phyloP scores from a whole-genome alignment of 2,888 invertebrate species.

The Temnothorax unifasciatus region DNA sequence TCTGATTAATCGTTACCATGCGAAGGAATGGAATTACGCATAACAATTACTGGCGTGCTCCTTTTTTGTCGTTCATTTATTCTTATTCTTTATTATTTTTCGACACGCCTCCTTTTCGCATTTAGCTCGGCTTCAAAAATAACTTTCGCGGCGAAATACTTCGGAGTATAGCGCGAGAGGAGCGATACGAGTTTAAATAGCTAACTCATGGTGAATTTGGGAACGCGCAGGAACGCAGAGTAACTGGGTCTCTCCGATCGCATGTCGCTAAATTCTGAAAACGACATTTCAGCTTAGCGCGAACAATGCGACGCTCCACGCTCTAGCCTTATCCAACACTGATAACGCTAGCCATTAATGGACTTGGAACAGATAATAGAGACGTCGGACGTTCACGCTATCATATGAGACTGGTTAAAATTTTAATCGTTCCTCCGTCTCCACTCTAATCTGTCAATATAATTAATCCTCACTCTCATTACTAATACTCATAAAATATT shows the following conservation, averaged over 20 bases:
- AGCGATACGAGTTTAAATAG: conserved; percentile 1
- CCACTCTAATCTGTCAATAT: neutral
- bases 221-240: conserved; percentile 12
- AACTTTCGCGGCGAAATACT: neutral
- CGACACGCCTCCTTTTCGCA: neutral
- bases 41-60: conserved; percentile 26
- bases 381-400: neutral
- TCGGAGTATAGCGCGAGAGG: neutral
- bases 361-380: conserved; percentile 1
- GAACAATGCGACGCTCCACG: conserved; percentile 21
- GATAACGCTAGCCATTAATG: conserved; percentile 40
- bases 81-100: conserved; percentile 37
- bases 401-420: neutral
- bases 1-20: conserved; percentile 9
- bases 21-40: conserved; percentile 28
- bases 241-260: conserved; percentile 37
- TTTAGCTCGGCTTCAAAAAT: conserved; percentile 7
- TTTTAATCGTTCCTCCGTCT: neutral
- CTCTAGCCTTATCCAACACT: neutral
- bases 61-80: conserved; percentile 8
- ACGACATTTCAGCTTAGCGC: conserved; percentile 27
- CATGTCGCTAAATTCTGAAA: conserved; percentile 40
- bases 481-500: neutral
- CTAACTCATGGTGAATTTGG: neutral
- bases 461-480: neutral